Percentiles rank a stretch among this genome's conserved stretches.
phyloP scores from a whole-genome alignment of 1,140 invertebrate genomes.

The Portunus trituberculatus region DNA sequence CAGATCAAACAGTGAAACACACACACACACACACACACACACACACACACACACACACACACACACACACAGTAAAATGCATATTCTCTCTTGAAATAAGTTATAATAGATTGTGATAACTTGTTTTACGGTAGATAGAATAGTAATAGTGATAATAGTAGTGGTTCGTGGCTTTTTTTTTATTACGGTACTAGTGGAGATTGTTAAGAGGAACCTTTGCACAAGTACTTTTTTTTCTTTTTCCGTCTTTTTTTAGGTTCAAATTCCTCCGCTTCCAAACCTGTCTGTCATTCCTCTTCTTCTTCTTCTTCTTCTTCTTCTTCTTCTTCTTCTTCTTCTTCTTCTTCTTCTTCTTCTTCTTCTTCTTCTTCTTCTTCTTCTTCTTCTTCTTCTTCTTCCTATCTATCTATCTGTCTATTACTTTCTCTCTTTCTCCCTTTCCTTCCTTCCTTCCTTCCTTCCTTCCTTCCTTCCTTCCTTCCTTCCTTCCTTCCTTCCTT shows the following conservation, averaged over 20 bases:
- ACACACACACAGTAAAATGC: too few species aligned
- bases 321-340: background rate
- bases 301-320: background rate
- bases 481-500: background rate
- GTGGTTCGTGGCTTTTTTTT: too few species aligned
- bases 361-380: background rate
- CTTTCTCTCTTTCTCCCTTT: background rate
- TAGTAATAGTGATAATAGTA: too few species aligned
- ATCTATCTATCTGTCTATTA: background rate
- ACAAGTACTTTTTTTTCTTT: background rate
- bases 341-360: background rate
- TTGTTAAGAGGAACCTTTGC: too few species aligned
- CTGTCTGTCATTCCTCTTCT: background rate
- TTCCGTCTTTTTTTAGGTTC: background rate
- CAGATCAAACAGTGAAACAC: too few species aligned
- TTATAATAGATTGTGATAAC: too few species aligned
- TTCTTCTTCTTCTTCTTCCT: background rate
- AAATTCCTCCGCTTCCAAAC: too few species aligned
- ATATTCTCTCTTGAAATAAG: too few species aligned
- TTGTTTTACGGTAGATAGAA: too few species aligned
- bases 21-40: too few species aligned
- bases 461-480: background rate
- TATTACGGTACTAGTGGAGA: too few species aligned
- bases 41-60: too few species aligned
- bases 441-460: background rate